Evolutionary conservation across 2,888 invertebrate genomes (phyloP), one percentile per base, ranked within the genome.

Genomic region (Lasiommata megera): DNA sequence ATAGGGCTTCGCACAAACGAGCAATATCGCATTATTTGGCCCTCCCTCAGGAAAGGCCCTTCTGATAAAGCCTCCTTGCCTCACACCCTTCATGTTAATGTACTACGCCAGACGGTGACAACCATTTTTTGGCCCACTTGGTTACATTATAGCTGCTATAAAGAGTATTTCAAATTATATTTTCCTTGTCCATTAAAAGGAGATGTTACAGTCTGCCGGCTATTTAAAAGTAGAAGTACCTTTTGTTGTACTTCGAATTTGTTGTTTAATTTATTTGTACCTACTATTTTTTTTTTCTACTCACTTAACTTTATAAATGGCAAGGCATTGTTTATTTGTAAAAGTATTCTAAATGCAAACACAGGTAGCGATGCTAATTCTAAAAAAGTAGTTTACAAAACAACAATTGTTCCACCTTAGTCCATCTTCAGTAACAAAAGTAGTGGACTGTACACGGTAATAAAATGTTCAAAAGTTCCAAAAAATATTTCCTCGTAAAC

Each of bases 51-150:
- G 88, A 89, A 90, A 86, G 89, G 88, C 87, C 87, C 88, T 88
- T 79, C 82, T 88, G 90, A 89, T 89, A 89, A 88, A 87, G 76
- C 85, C 88, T 82, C 87, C 88, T 82, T 76, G 73, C 86, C 90
- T 85, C 88, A 86, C 88, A 88, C 88, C 84, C 87, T 83, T 82
- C 86, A 89, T 88, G 86, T 86, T 89, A 90, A 89, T 89, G 88
- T 87, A 89, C 81, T 85, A 71, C 82, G 82, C 84, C 90, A 89
- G 88, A 89, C 90, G 90, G 88, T 90, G 90, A 88, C 90, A 89
- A 88, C 85, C 87, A 89, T 88, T 90, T 90, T 90, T 89, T 89
- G 84, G 89, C 86, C 88, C 87, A 88, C 89, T 89, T 87, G 88
- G 88, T 81, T 85, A 89, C 88, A 88, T 90, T 89, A 90, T 84